Evolutionary conservation across 2,113 vertebrate genomes (phyloP).

Genomic region (Neopipo cinnamomea): DNA sequence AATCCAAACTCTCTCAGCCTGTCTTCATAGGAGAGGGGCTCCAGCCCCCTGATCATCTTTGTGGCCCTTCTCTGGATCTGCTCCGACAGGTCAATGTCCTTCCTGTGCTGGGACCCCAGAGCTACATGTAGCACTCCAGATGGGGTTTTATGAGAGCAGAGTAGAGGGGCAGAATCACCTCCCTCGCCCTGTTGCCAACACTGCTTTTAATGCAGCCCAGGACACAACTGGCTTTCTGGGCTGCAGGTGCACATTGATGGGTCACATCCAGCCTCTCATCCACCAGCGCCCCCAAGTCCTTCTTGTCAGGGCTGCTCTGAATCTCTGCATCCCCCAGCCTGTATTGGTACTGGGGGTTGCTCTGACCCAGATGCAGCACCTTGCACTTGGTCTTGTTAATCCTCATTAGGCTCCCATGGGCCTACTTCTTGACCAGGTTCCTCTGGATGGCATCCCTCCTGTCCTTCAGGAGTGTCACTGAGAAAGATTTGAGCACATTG

Average conservation of each 20-base stretch:
- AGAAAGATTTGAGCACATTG: not conserved
- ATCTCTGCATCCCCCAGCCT: not conserved
- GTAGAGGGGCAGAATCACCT: not conserved
- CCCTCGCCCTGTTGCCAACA: accelerated
- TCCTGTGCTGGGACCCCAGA: not conserved
- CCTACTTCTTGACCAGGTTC: not conserved
- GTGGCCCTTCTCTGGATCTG: not conserved
- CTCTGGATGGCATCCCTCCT: not conserved
- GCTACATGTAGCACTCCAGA: not conserved
- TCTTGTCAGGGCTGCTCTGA: not conserved
- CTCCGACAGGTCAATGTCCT: not conserved
- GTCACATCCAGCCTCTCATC: not conserved
- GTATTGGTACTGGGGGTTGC: not conserved
- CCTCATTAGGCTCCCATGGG: not conserved
- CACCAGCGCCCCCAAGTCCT: not conserved
- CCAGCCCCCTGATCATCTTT: not conserved
- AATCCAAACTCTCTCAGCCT: not conserved
- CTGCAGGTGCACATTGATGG: accelerated
- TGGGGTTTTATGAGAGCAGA: not conserved
- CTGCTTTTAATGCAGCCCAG: not conserved
- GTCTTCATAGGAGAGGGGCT: not conserved
- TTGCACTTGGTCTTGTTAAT: not conserved
- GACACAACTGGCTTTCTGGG: accelerated
- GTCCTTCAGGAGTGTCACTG: not conserved
- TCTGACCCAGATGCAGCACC: not conserved